Conservation (phyloP, 1,140 invertebrate genomes). For the Choristoneura fumiferana region DNA sequence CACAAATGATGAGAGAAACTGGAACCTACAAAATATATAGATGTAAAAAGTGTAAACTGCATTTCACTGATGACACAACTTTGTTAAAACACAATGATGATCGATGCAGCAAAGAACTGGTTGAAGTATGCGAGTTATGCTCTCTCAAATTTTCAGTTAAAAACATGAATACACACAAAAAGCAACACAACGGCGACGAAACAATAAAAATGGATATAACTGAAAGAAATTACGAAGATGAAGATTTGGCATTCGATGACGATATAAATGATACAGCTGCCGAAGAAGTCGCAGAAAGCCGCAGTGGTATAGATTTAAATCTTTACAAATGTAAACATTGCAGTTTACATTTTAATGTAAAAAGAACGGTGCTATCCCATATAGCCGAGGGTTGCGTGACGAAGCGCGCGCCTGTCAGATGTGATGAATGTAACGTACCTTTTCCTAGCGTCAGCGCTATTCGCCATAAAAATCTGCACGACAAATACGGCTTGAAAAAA, state of each 20-base stretch:
- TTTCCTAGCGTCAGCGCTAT: neutral
- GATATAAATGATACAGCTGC: neutral
- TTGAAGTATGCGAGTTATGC: neutral
- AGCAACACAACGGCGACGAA: neutral
- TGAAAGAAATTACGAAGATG: neutral
- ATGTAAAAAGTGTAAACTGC: neutral
- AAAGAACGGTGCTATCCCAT: too few relatives aligned
- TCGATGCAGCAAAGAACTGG: neutral
- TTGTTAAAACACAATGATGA: neutral
- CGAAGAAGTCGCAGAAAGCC: neutral
- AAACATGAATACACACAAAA: neutral
- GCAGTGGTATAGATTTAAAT: neutral
- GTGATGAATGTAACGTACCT: neutral
- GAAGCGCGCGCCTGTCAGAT: neutral
- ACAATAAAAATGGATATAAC: neutral
- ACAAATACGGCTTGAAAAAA: neutral
- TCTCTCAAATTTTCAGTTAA: neutral
- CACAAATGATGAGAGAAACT: too few relatives aligned
- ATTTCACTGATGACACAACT: neutral
- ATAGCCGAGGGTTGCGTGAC: too few relatives aligned
- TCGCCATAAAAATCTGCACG: neutral
- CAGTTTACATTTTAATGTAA: neutral
- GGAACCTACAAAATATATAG: neutral
- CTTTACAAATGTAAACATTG: conserved; percentile 2
- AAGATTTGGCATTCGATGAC: neutral